Evolutionary conservation across 2,888 invertebrate species (phyloP).

Genomic region (Andrena bucephala): DNA sequence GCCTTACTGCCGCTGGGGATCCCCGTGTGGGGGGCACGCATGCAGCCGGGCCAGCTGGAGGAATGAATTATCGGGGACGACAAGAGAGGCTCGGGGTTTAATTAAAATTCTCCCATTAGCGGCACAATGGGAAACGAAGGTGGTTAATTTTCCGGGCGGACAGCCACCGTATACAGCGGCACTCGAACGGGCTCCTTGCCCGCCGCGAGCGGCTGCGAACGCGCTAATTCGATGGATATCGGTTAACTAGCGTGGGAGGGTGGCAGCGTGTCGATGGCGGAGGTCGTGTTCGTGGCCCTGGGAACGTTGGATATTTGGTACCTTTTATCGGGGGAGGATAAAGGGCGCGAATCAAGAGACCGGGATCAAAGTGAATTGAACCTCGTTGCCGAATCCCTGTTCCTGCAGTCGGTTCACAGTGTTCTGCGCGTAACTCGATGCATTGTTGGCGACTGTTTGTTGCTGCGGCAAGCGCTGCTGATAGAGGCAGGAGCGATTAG

Average conservation of each 20-base stretch:
- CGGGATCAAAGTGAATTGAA: too few species aligned
- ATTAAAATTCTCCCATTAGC: slow-evolving; percentile 68
- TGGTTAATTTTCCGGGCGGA: slow-evolving; percentile 62
- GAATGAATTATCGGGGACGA: slow-evolving; percentile 53
- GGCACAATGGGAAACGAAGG: slow-evolving; percentile 61
- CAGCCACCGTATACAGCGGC: slow-evolving; percentile 45
- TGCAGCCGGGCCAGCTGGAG: slow-evolving; percentile 33
- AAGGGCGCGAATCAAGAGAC: too few species aligned
- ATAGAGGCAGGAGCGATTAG: slow-evolving; percentile 28
- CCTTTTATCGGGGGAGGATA: too few species aligned
- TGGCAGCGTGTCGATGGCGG: neutral
- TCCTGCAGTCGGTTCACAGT: too few species aligned
- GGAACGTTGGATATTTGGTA: too few species aligned
- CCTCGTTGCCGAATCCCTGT: too few species aligned
- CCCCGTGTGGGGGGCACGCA: neutral
- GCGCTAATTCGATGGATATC: slow-evolving; percentile 38
- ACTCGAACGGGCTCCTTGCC: slow-evolving; percentile 33
- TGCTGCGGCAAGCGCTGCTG: neutral
- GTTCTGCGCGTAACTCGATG: neutral
- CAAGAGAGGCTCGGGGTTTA: slow-evolving; percentile 45
- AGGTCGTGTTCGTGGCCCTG: too few species aligned
- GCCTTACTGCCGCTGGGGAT: neutral
- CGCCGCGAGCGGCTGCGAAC: slow-evolving; percentile 7
- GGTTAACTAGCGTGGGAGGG: slow-evolving; percentile 30
- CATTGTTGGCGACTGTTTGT: slow-evolving; percentile 5